Conservation (phyloP, 2,888 invertebrate species). For the Phasia obesa region DNA sequence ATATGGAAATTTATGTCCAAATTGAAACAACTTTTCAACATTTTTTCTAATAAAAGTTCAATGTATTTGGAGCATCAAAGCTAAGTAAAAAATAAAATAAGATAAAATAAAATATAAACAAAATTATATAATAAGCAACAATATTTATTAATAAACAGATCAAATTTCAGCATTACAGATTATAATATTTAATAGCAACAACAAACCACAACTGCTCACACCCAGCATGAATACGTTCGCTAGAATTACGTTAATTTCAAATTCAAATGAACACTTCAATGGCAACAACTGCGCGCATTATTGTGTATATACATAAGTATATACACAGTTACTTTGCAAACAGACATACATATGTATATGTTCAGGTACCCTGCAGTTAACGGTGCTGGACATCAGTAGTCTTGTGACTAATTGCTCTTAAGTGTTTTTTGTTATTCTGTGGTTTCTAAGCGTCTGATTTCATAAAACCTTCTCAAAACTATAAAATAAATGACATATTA, state of each 20-base stretch:
- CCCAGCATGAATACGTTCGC: neutral
- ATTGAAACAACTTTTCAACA: conserved; percentile 27
- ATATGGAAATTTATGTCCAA: neutral
- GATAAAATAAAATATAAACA: neutral
- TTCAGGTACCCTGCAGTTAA: too few species aligned
- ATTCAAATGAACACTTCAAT: conserved; percentile 20
- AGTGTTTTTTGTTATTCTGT: too few species aligned
- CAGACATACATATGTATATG: too few species aligned
- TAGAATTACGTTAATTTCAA: conserved; percentile 7
- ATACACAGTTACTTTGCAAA: too few species aligned
- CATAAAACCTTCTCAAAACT: too few species aligned
- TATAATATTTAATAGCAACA: conserved; percentile 16
- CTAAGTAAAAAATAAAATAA: neutral
- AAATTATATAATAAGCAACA: conserved; percentile 8
- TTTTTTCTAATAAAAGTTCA: conserved; percentile 26
- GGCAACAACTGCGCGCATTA: neutral
- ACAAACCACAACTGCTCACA: neutral
- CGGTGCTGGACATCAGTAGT: too few species aligned
- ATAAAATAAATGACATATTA: too few species aligned
- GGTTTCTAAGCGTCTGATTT: too few species aligned
- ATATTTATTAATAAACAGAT: conserved; percentile 46
- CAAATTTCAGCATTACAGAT: conserved; percentile 55
- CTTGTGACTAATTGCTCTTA: too few species aligned
- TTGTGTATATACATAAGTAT: too few species aligned
- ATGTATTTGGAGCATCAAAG: conserved; percentile 41